Evolutionary conservation across 2,113 vertebrate genomes (phyloP), one percentile per base, ranked within the genome.

Genomic region (Columba janthina): DNA sequence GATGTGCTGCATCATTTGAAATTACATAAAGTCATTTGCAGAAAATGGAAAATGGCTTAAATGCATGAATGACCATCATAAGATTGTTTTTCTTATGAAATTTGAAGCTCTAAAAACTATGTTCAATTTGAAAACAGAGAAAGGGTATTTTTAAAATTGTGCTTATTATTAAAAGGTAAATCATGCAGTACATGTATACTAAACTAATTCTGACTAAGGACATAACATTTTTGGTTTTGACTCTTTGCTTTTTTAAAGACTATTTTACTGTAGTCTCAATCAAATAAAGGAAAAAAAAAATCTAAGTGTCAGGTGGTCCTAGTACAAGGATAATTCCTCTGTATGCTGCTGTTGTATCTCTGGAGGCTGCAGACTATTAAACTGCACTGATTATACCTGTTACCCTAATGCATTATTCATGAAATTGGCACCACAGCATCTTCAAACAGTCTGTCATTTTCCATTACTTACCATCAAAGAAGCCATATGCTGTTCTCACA

Each of bases 381-480:
- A 98, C 98, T 97, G 96, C 94, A 96, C 98, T 98, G 98, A 98
- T 97, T 96, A 97, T 97, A 98, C 98, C 98, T 98, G 97, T 97
- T 97, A 97, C 92, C 80, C 82, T 89, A 78, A 98, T 99, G 97
- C 97, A 98, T 99, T 98, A 99, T 99, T 98, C 98, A 99, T 98
- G 82, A 97, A 51, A 94, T 90, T 92, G 96, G 93, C 94, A 97
- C 97, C 90, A 97, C 97, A 97, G 85, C 95, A 97, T 98, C 97
- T 98, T 99, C 97, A 98, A 98, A 98, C 97, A 96, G 91, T 90
- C 97, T 98, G 98, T 98, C 98, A 98, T 98, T 98, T 98, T 97
- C 97, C 97, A 98, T 98, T 98, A 98, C 95, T 95, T 98, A 97
- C 97, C 98, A 97, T 98, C 98, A 98, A 97, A 97, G 96, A 96